These are phyloP conservation scores for Desmodus rotundus DNA, from an alignment of 2,113 vertebrate species.

Conservation along the genomic window DNA sequence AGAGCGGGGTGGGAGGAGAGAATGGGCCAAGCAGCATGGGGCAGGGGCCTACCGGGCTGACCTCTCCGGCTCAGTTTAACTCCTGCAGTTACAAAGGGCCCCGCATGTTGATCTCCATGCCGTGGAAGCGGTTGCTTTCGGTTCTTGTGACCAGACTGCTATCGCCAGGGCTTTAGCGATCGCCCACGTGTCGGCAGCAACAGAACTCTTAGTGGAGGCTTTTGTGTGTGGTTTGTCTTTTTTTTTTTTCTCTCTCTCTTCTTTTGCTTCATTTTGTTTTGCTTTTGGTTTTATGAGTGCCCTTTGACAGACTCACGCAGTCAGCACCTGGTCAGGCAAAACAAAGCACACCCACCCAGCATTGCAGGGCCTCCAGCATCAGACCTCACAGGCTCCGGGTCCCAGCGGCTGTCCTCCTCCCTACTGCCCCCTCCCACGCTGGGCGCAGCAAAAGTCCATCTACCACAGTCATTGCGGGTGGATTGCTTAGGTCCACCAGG, in stretches of 20 bases:
- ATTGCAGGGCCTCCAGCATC: neutral
- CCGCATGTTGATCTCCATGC: neutral
- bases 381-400: neutral
- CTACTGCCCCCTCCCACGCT: rapidly evolving
- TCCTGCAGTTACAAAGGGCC: slow-evolving; percentile 2
- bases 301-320: neutral
- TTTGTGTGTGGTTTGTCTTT: neutral
- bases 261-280: neutral
- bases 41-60: slow-evolving; percentile 30
- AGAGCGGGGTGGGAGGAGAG: slow-evolving; percentile 42
- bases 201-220: neutral
- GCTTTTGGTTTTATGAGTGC: neutral
- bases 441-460: neutral
- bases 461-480: neutral
- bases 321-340: neutral
- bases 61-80: slow-evolving; percentile 32
- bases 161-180: neutral
- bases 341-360: neutral
- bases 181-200: neutral
- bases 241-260: no score
- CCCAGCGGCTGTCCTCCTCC: neutral
- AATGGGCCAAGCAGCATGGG: neutral
- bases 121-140: neutral
- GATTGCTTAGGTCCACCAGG: neutral
- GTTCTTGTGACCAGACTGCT: neutral